These are phyloP conservation scores for Neria commutata DNA, from an alignment of 2,888 invertebrate genomes.

Conservation along the genomic window DNA sequence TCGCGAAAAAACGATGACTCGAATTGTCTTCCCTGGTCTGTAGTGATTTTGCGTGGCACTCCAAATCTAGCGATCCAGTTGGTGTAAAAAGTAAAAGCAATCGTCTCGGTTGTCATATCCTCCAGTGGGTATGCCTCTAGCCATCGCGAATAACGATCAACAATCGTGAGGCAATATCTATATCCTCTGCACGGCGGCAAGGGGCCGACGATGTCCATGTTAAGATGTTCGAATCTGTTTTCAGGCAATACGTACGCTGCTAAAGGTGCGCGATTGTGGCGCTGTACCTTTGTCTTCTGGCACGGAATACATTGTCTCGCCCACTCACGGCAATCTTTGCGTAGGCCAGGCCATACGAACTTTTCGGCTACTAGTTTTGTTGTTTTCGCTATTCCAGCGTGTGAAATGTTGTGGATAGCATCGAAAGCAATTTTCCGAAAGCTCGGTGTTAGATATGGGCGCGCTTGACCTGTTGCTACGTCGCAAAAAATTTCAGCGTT, in stretches of 20 bases:
- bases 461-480: constrained; percentile 1
- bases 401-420: constrained; percentile 11
- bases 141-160: constrained; percentile 37
- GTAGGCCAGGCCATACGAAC: constrained; percentile 6
- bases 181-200: constrained; percentile 45
- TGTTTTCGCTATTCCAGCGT: constrained; percentile 6
- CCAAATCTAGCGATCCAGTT: constrained; percentile 61
- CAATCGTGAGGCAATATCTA: constrained; percentile 48
- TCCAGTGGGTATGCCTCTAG: constrained; percentile 36
- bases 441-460: constrained; percentile 12
- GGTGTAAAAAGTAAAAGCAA: constrained; percentile 46
- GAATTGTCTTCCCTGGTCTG: constrained; percentile 57
- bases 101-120: constrained; percentile 31
- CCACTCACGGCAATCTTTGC: constrained; percentile 11
- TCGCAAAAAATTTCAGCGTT: constrained; percentile 5
- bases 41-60: constrained; percentile 53
- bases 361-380: background rate
- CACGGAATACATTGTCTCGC: constrained; percentile 11
- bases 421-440: constrained; percentile 13
- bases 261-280: too few species aligned
- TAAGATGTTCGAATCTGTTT: constrained; percentile 15
- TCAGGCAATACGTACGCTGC: too few species aligned
- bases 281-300: constrained; percentile 15
- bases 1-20: constrained; percentile 46
- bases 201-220: constrained; percentile 59